These are phyloP conservation scores for Erithacus rubecula DNA, from an alignment of 2,797 vertebrate genomes.

Conservation along the genomic window DNA sequence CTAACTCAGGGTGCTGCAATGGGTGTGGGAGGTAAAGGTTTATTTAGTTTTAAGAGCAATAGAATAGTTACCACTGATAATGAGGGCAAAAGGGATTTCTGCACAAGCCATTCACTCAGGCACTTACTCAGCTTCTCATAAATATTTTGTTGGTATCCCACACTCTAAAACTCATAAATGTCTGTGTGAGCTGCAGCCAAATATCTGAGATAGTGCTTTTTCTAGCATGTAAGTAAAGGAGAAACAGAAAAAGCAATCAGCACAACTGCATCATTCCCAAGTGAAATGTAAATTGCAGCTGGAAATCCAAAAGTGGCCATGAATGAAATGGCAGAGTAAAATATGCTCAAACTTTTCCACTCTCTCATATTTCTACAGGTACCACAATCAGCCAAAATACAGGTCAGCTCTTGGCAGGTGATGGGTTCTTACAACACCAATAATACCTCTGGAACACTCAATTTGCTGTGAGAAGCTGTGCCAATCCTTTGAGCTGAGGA, in stretches of 20 bases:
- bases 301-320: neutral
- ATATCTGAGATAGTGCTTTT: neutral
- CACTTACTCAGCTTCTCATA: neutral
- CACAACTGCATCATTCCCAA: neutral
- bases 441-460: neutral
- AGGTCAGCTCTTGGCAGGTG: neutral
- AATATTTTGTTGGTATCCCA: neutral
- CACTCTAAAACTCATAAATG: neutral
- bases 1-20: neutral
- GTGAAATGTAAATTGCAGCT: neutral
- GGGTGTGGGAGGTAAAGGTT: neutral
- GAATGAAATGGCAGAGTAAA: neutral
- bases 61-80: neutral
- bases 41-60: neutral
- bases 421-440: neutral
- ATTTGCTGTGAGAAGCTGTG: neutral
- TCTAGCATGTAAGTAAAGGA: neutral
- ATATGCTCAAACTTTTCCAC: neutral
- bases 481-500: neutral
- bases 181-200: neutral
- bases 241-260: neutral
- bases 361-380: neutral
- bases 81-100: neutral
- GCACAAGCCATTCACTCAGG: neutral
- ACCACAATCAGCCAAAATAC: neutral